Percentiles rank a stretch among this genome's conserved stretches.
These are phyloP conservation scores for Trichomycterus rosablanca DNA, from an alignment of 2,113 vertebrate genomes.

Conservation along the genomic window DNA sequence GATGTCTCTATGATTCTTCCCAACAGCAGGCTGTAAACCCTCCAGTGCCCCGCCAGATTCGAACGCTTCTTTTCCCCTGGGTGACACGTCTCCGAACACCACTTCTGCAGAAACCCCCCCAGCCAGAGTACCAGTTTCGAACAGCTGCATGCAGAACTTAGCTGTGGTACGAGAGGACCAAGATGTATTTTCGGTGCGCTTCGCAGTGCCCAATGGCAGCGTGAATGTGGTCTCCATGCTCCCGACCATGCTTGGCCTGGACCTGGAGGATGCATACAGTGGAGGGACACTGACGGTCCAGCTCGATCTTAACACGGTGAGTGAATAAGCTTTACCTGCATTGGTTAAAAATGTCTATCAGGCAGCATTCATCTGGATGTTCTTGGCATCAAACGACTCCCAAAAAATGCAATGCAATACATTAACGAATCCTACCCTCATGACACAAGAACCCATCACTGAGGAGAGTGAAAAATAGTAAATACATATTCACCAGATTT, in stretches of 20 bases:
- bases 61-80: constrained; percentile 39
- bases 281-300: constrained; percentile 81
- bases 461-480: too few species aligned
- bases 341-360: too few species aligned
- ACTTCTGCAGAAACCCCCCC: constrained; percentile 10
- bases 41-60: constrained; percentile 44
- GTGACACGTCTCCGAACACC: too few species aligned
- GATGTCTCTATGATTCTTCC: too few species aligned
- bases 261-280: constrained; percentile 72
- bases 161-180: constrained; percentile 77
- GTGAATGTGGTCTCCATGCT: constrained; percentile 60
- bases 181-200: constrained; percentile 81
- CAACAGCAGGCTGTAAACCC: constrained; percentile 65
- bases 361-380: too few species aligned
- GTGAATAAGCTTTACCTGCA: constrained; percentile 29
- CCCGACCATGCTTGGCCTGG: constrained; percentile 75
- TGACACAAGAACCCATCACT: too few species aligned
- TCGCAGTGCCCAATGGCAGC: constrained; percentile 63
- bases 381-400: too few species aligned
- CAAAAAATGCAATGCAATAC: too few species aligned
- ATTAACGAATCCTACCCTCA: too few species aligned
- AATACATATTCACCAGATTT: too few species aligned
- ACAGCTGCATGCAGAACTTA: constrained; percentile 69
- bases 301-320: constrained; percentile 78
- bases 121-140: background rate